phyloP scores from a whole-genome alignment of 2,888 invertebrate genomes.

The Ecliptopera silaceata region DNA sequence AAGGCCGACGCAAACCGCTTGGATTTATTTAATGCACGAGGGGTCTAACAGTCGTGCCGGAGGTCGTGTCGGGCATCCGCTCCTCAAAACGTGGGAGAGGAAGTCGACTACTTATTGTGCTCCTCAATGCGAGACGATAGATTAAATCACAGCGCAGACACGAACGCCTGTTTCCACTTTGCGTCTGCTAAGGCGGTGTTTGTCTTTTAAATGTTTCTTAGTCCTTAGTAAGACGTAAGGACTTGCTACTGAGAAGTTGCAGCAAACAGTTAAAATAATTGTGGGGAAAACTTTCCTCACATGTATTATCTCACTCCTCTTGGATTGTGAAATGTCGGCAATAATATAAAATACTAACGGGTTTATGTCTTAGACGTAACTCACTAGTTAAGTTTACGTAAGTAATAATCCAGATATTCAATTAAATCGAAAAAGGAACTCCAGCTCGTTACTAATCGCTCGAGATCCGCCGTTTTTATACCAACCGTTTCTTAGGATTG shows the following conservation, averaged over 20 bases:
- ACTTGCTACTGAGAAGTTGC: background rate
- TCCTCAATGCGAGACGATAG: slow-evolving; percentile 78
- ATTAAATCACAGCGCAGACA: slow-evolving; percentile 52
- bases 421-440: slow-evolving; percentile 34
- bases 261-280: no score
- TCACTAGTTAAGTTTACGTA: background rate
- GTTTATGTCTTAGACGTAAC: background rate
- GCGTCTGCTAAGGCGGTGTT: background rate
- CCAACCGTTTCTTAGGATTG: slow-evolving; percentile 30
- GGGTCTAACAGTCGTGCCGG: slow-evolving; percentile 59
- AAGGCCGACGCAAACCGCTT: slow-evolving; percentile 33
- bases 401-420: slow-evolving; percentile 23
- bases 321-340: no score
- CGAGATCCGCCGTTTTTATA: slow-evolving; percentile 22
- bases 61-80: slow-evolving; percentile 76
- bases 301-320: no score
- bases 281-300: no score
- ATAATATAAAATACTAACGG: background rate
- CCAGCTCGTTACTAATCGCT: slow-evolving; percentile 4
- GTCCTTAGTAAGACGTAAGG: no score
- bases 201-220: background rate
- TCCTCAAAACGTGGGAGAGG: slow-evolving; percentile 78
- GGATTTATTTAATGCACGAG: slow-evolving; percentile 50
- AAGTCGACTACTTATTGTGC: slow-evolving; percentile 79
- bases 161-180: slow-evolving; percentile 47